Evolutionary conservation across 2,113 vertebrate species (phyloP), one percentile per base, ranked within the genome.

Genomic region (Gnathonemus longibarbis): DNA sequence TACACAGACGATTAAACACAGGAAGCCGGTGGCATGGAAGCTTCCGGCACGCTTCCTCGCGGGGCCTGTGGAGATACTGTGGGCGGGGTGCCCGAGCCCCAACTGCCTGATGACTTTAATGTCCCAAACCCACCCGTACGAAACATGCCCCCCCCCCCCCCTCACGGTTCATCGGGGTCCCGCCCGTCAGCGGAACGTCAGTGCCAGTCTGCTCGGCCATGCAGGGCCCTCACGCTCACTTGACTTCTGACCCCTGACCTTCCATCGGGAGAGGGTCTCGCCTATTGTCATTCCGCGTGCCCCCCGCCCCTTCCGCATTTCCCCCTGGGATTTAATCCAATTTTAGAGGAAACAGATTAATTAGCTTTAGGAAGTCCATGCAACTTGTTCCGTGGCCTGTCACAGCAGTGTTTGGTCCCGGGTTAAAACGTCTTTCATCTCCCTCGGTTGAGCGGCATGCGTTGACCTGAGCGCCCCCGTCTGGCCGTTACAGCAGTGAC

Each of bases 1-100:
- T 89, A 90, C 91, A 52, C 90, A 92, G 89, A 86, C 91, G 91
- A 92, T 94, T 93, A 93, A 92, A 91, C 89, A 92, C 91, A 91
- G 87, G 90, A 91, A 91, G 89, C 83, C 62, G 66, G 52, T 31
- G 27, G 50, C 39, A 70, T 87, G 88, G n/a, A 45, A 62, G 50
- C 53, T 27, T n/a, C 56, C 24, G 21, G 2, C 24, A 9, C 21
- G 56, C 24, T n/a, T 58, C 24, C 66, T 74, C 31, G 4, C 56
- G n/a, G 42, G 31, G 48, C 88, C 19, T 21, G 49, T 19, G 17
- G 31, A 80, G 27, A 24, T 35, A 5, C 50, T 50, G 9, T 58
- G 21, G 50, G 84, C 9, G 13, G 88, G 24, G 27, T 21, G 5
- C 24, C 50, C 1, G 1, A 56, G 39, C 5, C 27, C 50, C 80